Percentiles rank a stretch among this genome's conserved stretches.
Evolutionary conservation across 2,888 invertebrate species (phyloP).

Genomic region (Stictocephala bisonia): DNA sequence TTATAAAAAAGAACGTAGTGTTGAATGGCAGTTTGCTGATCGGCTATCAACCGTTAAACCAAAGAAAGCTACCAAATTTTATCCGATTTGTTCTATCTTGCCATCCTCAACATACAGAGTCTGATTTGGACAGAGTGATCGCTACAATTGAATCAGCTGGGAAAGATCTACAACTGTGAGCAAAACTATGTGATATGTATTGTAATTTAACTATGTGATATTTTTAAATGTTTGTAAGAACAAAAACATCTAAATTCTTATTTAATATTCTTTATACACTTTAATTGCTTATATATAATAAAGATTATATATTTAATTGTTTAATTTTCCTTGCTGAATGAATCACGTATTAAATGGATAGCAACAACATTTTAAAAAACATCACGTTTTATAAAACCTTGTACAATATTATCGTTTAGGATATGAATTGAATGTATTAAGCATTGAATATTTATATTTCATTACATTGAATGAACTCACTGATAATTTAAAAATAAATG

Average conservation of each 20-base stretch:
- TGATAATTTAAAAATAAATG: too few relatives aligned
- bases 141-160: constrained; percentile 74
- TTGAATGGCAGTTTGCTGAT: constrained; percentile 76
- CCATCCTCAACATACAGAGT: constrained; percentile 71
- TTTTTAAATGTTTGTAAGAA: not conserved
- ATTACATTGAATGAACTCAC: too few relatives aligned
- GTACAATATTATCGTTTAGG: too few relatives aligned
- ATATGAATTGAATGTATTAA: too few relatives aligned
- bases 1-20: constrained; percentile 77
- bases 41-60: constrained; percentile 77
- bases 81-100: constrained; percentile 81
- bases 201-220: not conserved
- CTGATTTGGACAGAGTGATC: constrained; percentile 73
- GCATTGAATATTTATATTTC: too few relatives aligned
- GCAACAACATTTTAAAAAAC: too few relatives aligned
- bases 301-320: not conserved
- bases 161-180: constrained; percentile 56
- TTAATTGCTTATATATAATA: not conserved
- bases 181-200: not conserved
- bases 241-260: not conserved
- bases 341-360: too few relatives aligned
- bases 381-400: too few relatives aligned
- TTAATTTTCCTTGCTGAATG: too few relatives aligned
- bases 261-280: not conserved
- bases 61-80: constrained; percentile 76